Conservation (phyloP, 2,113 vertebrate species). For the Ophthalmolycus amberensis region DNA sequence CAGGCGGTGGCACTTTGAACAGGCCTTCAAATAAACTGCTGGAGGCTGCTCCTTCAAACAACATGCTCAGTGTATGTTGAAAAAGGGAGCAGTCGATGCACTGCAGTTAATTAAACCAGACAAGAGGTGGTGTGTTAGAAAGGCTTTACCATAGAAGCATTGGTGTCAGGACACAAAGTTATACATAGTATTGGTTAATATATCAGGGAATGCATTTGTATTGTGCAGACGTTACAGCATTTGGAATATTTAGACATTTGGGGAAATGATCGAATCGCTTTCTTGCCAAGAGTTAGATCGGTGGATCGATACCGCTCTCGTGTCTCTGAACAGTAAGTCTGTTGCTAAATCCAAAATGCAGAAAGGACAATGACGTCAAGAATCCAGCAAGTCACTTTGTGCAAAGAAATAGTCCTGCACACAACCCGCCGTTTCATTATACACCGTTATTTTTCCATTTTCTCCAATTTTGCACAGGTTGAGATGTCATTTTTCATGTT, state of each 20-base stretch:
- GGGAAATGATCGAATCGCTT: not conserved
- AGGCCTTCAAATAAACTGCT: constrained; percentile 9
- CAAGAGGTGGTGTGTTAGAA: constrained; percentile 9
- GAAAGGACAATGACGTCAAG: not conserved
- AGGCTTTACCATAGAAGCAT: constrained; percentile 32
- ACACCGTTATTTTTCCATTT: not conserved
- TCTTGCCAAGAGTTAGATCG: not conserved
- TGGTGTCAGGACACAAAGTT: constrained; percentile 11
- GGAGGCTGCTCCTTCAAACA: constrained; percentile 12
- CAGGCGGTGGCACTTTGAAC: not conserved
- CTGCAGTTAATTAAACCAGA: constrained; percentile 41
- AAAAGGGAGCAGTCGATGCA: constrained; percentile 17
- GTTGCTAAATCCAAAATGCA: not conserved
- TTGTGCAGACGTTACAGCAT: not conserved
- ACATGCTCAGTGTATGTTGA: not conserved
- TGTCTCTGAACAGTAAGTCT: not conserved
- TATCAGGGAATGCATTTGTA: not conserved
- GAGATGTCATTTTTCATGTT: not conserved
- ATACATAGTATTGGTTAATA: not conserved
- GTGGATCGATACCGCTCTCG: not conserved
- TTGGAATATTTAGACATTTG: not conserved
- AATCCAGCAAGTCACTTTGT: not conserved
- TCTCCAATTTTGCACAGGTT: not conserved
- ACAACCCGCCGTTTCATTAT: not conserved
- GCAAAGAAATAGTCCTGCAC: not conserved